A percentile compares a stretch with the other conserved stretches of the same genome.
These are phyloP conservation scores for Tragelaphus oryx DNA, from an alignment of 2,797 vertebrate genomes.

Conservation along the genomic window DNA sequence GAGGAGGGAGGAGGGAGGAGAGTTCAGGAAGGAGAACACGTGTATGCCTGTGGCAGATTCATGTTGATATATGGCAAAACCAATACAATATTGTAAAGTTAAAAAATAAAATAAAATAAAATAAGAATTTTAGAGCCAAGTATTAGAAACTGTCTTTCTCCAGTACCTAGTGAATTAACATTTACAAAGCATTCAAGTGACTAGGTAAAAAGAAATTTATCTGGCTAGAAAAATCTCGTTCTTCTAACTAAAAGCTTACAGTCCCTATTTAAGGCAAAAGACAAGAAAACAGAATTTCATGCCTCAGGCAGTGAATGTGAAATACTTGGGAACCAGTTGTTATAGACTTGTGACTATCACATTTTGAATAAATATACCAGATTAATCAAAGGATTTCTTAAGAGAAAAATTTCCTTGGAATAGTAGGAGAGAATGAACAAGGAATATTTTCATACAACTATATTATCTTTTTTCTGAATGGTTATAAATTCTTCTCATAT, in stretches of 20 bases:
- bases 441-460: background rate
- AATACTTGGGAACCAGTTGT: background rate
- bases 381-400: background rate
- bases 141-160: background rate
- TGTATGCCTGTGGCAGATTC: too few species aligned
- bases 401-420: background rate
- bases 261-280: background rate
- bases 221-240: background rate
- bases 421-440: background rate
- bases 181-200: background rate
- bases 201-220: background rate
- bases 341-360: background rate
- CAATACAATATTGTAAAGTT: too few species aligned
- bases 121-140: background rate
- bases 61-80: too few species aligned
- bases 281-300: background rate
- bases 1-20: too few species aligned
- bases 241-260: background rate
- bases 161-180: background rate
- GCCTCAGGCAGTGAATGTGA: background rate
- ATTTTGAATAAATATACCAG: background rate
- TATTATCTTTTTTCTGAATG: background rate
- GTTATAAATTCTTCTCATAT: background rate
- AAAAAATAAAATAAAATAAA: too few species aligned
- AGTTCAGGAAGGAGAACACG: too few species aligned